Evolutionary conservation across 23 tunicate species (phyloP).

Genomic region (Styela clava): DNA sequence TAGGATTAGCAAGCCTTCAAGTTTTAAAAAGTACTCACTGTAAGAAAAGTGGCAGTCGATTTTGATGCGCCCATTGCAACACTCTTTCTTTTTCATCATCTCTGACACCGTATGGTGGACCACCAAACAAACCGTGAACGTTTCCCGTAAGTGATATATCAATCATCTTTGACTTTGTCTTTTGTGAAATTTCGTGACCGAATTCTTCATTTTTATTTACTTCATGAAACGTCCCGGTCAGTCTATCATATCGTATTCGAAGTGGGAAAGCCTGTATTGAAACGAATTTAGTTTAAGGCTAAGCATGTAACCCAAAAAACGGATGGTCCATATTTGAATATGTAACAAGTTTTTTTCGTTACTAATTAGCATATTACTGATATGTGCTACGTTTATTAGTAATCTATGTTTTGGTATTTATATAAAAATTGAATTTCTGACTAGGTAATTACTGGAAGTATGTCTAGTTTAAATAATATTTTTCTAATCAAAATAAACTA

Average conservation of each 20-base stretch:
- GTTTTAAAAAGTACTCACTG: conserved; percentile 68
- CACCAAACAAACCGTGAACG: conserved; percentile 18
- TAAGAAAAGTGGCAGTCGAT: conserved; percentile 57
- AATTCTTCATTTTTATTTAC: conserved; percentile 35
- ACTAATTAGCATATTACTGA: too few species aligned
- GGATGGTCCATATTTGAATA: not conserved
- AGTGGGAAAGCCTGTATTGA: conserved; percentile 82
- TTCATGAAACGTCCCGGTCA: conserved; percentile 84
- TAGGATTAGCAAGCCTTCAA: too few species aligned
- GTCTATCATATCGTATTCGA: conserved; percentile 61
- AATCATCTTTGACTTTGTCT: not conserved
- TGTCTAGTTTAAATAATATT: too few species aligned
- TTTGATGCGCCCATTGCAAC: conserved; percentile 65
- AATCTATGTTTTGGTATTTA: too few species aligned
- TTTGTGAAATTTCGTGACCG: not conserved
- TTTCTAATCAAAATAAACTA: too few species aligned
- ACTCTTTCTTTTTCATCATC: conserved; percentile 80
- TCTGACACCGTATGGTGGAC: conserved; percentile 61
- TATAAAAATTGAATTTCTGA: too few species aligned
- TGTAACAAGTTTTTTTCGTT: not conserved
- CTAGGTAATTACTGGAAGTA: too few species aligned
- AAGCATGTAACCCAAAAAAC: not conserved
- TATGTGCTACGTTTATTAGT: too few species aligned
- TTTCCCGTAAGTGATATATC: not conserved
- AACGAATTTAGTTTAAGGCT: not conserved